These are phyloP conservation scores for Hippocampus zosterae DNA, from an alignment of 2,113 vertebrate species.

Conservation along the genomic window DNA sequence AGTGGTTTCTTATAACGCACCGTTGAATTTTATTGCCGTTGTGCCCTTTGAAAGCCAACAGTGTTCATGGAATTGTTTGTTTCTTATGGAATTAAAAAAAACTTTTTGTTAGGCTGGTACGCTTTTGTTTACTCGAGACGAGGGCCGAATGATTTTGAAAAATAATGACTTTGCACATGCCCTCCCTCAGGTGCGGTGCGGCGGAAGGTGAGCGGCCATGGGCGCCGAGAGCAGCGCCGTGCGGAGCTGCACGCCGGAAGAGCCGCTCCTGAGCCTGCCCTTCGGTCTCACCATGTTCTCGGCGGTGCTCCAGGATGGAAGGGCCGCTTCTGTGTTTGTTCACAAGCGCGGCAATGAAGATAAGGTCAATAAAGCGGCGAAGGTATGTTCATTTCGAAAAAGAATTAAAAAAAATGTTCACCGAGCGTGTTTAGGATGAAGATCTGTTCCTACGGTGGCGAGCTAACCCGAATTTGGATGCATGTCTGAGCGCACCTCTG, in stretches of 20 bases:
- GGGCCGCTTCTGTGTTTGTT: conserved; percentile 86
- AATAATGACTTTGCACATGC: neutral
- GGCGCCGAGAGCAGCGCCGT: conserved; percentile 90
- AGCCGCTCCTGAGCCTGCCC: conserved; percentile 75
- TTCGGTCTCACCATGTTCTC: conserved; percentile 80
- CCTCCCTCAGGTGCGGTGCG: conserved; percentile 3
- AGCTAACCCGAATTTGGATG: too few species aligned
- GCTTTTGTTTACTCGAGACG: too few species aligned
- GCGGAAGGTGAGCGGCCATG: conserved; percentile 66
- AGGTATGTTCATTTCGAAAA: conserved; percentile 50
- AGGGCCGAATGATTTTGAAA: too few species aligned
- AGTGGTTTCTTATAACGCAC: too few species aligned
- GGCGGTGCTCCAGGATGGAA: conserved; percentile 81
- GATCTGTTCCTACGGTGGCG: too few species aligned
- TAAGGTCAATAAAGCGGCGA: conserved; percentile 92
- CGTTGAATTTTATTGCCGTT: too few species aligned
- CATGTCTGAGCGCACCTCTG: too few species aligned
- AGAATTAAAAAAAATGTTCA: neutral
- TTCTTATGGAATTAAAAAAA: too few species aligned
- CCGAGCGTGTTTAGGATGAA: too few species aligned
- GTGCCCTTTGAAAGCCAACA: too few species aligned
- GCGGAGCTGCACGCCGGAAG: conserved; percentile 75
- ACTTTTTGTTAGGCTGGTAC: too few species aligned
- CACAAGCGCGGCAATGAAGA: conserved; percentile 86
- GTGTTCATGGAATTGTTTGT: too few species aligned